Evolutionary conservation across 2,888 invertebrate species (phyloP).

Genomic region (Dasypogon diadema): DNA sequence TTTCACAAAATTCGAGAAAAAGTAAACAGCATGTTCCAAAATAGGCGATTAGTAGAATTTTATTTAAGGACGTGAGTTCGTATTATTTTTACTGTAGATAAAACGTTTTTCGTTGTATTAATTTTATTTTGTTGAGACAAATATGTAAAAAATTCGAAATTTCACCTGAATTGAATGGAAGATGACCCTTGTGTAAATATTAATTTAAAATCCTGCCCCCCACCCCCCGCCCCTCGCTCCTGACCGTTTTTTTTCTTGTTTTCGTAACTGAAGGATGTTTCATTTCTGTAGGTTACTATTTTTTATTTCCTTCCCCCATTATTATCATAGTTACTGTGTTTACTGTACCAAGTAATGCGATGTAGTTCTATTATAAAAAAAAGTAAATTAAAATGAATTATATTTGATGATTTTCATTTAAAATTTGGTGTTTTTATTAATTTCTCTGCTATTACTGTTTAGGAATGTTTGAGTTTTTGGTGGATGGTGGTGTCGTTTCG

Average conservation of each 20-base stretch:
- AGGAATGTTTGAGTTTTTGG: background rate
- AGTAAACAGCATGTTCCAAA: constrained; percentile 20
- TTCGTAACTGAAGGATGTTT: background rate
- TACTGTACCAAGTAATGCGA: constrained; percentile 35
- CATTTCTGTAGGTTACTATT: background rate
- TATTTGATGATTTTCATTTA: constrained; percentile 41
- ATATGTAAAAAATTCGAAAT: background rate
- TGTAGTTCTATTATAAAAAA: constrained; percentile 35
- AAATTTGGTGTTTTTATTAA: constrained; percentile 42
- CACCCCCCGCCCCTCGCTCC: background rate
- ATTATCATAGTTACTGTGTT: constrained; percentile 27
- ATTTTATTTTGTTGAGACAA: constrained; percentile 20
- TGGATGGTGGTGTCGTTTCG: background rate
- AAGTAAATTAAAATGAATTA: constrained; percentile 32
- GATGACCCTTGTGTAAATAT: background rate
- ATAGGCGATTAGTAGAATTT: constrained; percentile 40
- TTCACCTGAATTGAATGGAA: background rate
- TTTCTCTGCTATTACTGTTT: background rate
- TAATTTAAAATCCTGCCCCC: background rate
- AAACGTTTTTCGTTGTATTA: constrained; percentile 14
- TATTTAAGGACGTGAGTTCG: background rate
- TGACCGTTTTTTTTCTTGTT: background rate
- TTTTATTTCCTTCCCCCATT: constrained; percentile 8
- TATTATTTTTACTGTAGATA: constrained; percentile 38
- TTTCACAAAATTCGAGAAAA: constrained; percentile 20